phyloP scores from a whole-genome alignment of 2,113 vertebrate species.

The Gymnogyps californianus region DNA sequence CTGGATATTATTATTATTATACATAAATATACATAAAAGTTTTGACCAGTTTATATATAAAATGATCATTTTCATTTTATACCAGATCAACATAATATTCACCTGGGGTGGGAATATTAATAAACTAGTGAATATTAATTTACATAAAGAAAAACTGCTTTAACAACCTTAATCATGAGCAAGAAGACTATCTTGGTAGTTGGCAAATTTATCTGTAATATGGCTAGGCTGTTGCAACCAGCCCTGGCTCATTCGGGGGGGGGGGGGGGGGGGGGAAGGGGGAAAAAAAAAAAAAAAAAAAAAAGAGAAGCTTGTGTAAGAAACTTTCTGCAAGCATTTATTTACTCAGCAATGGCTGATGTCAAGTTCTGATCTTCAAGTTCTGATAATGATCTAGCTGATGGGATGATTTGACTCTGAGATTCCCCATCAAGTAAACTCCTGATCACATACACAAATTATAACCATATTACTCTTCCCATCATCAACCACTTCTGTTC shows the following conservation, averaged over 20 bases:
- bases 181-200: background rate
- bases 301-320: fast-evolving
- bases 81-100: background rate
- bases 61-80: background rate
- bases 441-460: background rate
- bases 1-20: background rate
- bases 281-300: no score
- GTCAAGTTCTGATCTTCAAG: background rate
- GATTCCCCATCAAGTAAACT: background rate
- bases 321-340: background rate
- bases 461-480: background rate
- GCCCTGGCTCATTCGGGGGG: background rate
- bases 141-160: background rate
- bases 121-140: background rate
- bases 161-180: background rate
- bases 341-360: background rate
- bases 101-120: background rate
- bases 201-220: background rate
- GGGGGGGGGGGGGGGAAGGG: fast-evolving
- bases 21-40: background rate
- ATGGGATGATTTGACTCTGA: background rate
- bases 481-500: background rate
- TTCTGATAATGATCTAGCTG: background rate
- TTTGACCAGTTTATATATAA: background rate
- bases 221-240: background rate